Conservation (phyloP, 2,888 invertebrate genomes). For the Scaptomyza cyrtandrae region DNA sequence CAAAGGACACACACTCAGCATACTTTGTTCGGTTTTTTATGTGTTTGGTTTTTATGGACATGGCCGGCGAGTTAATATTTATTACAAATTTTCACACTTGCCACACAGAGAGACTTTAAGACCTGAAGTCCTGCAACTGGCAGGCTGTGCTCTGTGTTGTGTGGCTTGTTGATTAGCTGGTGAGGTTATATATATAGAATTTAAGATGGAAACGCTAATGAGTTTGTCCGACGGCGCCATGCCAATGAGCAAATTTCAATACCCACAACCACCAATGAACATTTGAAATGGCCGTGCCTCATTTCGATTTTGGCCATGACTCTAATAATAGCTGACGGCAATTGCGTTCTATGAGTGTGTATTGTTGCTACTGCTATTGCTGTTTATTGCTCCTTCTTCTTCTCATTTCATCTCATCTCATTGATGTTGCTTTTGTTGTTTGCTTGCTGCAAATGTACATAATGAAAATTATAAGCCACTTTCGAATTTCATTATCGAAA, state of each 20-base stretch:
- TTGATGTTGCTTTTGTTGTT: constrained; percentile 41
- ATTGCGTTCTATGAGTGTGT: constrained; percentile 65
- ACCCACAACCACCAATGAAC: constrained; percentile 36
- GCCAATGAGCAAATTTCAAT: constrained; percentile 66
- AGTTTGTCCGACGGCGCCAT: constrained; percentile 45
- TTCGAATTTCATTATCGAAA: constrained; percentile 80
- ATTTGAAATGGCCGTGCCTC: constrained; percentile 43
- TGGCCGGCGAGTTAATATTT: constrained; percentile 60
- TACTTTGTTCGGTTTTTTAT: constrained; percentile 57
- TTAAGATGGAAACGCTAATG: constrained; percentile 50
- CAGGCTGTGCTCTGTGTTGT: constrained; percentile 9
- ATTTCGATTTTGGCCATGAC: constrained; percentile 38
- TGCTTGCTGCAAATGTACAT: constrained; percentile 50
- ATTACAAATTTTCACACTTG: constrained; percentile 70
- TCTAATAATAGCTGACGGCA: constrained; percentile 67
- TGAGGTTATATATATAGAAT: background rate
- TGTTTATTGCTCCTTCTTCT: constrained; percentile 10
- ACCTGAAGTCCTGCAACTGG: constrained; percentile 5
- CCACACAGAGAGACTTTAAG: constrained; percentile 9
- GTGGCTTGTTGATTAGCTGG: constrained; percentile 60
- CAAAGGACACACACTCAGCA: constrained; percentile 43
- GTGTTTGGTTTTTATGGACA: constrained; percentile 65
- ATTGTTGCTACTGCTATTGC: constrained; percentile 14
- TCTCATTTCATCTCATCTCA: constrained; percentile 10
- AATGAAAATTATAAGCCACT: constrained; percentile 77